Conservation (phyloP, 2,113 vertebrate genomes). For the Chrysochloris asiatica region DNA sequence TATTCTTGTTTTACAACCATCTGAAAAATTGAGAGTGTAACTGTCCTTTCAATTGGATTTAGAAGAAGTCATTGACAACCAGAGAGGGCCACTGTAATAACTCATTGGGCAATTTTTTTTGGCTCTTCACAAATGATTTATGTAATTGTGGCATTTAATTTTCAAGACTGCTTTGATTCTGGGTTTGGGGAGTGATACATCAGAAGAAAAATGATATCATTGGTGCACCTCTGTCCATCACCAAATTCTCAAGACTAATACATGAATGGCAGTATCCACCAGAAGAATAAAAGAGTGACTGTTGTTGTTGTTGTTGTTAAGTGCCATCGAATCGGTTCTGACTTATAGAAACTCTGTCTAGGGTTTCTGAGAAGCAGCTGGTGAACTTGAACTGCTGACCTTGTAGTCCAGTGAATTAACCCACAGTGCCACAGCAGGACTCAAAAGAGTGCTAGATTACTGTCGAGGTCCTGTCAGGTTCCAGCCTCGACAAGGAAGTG, state of each 20-base stretch:
- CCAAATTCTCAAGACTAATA: not conserved
- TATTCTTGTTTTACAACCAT: not conserved
- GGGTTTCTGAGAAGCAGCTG: no score
- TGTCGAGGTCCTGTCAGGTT: no score
- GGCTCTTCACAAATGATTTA: not conserved
- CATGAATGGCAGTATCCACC: not conserved
- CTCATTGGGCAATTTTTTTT: not conserved
- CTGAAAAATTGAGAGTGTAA: not conserved
- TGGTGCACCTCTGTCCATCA: not conserved
- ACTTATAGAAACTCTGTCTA: no score
- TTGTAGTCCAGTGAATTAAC: no score
- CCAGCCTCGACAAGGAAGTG: no score
- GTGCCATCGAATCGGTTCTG: no score
- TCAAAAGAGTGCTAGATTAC: no score
- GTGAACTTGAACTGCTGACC: no score
- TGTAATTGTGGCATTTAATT: not conserved
- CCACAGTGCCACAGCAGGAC: no score
- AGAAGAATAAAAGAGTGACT: not conserved
- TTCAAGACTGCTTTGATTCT: not conserved
- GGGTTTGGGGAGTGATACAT: not conserved
- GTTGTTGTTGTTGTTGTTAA: no score
- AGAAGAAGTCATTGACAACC: not conserved
- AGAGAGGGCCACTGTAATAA: not conserved
- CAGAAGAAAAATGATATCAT: not conserved
- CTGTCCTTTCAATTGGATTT: not conserved